Evolutionary conservation across 2,113 vertebrate genomes (phyloP), one percentile per base, ranked within the genome.

Genomic region (Cyphomyrus discorhynchus): DNA sequence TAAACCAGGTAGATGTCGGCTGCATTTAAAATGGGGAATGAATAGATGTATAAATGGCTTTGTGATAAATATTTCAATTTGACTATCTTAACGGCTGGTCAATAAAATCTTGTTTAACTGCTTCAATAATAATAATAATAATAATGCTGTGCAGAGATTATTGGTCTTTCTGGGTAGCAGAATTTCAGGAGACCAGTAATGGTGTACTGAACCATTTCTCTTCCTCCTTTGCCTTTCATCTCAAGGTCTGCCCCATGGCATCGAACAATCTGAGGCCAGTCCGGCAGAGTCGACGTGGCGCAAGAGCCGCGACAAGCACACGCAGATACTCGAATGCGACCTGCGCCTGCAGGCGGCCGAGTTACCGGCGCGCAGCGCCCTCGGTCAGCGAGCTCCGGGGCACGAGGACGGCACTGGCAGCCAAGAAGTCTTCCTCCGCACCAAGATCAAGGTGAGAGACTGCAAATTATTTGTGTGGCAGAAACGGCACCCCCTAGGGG

Each of bases 391-490:
- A 8, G 92, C 92, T 88, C 92, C 89, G 0, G 91, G 89, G 89
- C 88, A 90, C 0, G 94, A 92, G 45, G 62, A 93, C 89, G 93
- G 92, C 84, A 90, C 92, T 90, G 94, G 94, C 90, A 49, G 93
- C 0, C 93, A 91, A 35, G 90, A 86, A 0, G 90, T 91, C 0
- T 96, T 94, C 10, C 31, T 96, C 46, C 94, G 96, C 5, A 94
- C 96, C 74, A 96, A 96, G 92, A 96, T 96, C 11, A 96, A 96
- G 96, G 96, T 96, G 92, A 94, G 93, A 88, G 47, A 58, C 45
- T 42, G 39, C 6, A 7, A 49, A 52, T 19, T 17, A 3, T 19
- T n/a, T n/a, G 27, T 7, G n/a, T 13, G 5, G 10, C 19, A 13
- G 50, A 15, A 45, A 46, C 2, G 15, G 10, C 17, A 5, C 87